A percentile compares a stretch with the other conserved stretches of the same genome.
Conservation (phyloP, 1,140 invertebrate genomes). For the Hypsibius dujardini region DNA sequence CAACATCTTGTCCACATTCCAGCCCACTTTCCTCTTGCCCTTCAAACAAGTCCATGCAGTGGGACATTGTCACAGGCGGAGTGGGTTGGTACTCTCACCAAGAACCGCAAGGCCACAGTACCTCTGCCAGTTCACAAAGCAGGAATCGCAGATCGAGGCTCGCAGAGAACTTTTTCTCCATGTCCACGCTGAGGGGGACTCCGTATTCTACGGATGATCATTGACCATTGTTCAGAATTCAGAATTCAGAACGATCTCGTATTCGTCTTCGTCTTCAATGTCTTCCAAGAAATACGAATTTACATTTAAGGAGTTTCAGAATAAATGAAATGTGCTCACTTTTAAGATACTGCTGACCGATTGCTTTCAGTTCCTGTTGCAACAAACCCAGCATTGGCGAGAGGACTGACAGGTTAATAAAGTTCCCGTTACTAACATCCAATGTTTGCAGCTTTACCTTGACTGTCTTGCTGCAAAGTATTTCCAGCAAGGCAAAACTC, state of each 20-base stretch:
- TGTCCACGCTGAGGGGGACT: background rate
- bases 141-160: background rate
- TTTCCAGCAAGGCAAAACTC: slow-evolving; percentile 16
- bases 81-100: background rate
- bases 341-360: slow-evolving; percentile 11
- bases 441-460: background rate
- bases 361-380: background rate
- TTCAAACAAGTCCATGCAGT: background rate
- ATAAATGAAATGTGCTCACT: background rate
- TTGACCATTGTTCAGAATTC: background rate
- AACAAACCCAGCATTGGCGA: background rate
- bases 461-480: slow-evolving; percentile 14
- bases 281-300: no score
- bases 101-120: background rate
- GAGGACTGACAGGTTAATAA: background rate
- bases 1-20: slow-evolving; percentile 3
- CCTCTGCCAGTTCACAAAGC: slow-evolving; percentile 10
- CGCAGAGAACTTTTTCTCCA: background rate
- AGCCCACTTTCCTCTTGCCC: background rate
- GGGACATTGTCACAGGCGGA: background rate
- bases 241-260: background rate
- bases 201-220: background rate
- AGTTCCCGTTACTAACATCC: background rate
- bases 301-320: no score
- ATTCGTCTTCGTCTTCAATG: no score